These are phyloP conservation scores for Macrosoma leucophasiata DNA, from an alignment of 2,888 invertebrate genomes.

Conservation along the genomic window DNA sequence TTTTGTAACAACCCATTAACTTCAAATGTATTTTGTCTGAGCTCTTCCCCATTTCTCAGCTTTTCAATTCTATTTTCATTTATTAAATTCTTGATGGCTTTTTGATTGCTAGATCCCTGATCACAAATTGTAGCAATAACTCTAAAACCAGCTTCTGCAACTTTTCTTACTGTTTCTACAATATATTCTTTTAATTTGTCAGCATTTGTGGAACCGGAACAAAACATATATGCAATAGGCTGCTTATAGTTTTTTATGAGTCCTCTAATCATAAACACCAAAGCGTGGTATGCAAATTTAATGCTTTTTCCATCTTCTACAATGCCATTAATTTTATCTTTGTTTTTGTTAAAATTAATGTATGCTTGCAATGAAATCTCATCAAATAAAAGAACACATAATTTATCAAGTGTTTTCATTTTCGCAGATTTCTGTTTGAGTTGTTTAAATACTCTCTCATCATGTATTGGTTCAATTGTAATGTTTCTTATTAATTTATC, in stretches of 20 bases:
- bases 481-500: constrained; percentile 1
- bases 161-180: constrained; percentile 1
- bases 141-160: constrained; percentile 13
- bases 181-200: background rate
- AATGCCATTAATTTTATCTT: constrained; percentile 2
- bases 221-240: constrained; percentile 1
- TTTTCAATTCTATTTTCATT: constrained; percentile 12
- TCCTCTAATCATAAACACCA: constrained; percentile 3
- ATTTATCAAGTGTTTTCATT: background rate
- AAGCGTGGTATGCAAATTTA: constrained; percentile 1
- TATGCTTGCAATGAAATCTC: constrained; percentile 1
- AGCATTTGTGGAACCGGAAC: background rate
- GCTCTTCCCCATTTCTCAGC: constrained; percentile 3
- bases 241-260: constrained; percentile 5
- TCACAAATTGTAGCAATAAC: constrained; percentile 23
- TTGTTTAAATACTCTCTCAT: background rate
- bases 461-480: constrained; percentile 1
- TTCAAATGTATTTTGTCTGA: constrained; percentile 7
- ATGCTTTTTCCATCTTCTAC: background rate
- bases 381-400: constrained; percentile 5
- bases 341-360: background rate
- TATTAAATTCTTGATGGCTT: constrained; percentile 16
- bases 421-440: background rate
- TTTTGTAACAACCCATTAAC: constrained; percentile 14
- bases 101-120: constrained; percentile 20